A percentile compares a stretch with the other conserved stretches of the same genome.
phyloP scores from a whole-genome alignment of 2,113 vertebrate genomes.

The Anolis sagrei region DNA sequence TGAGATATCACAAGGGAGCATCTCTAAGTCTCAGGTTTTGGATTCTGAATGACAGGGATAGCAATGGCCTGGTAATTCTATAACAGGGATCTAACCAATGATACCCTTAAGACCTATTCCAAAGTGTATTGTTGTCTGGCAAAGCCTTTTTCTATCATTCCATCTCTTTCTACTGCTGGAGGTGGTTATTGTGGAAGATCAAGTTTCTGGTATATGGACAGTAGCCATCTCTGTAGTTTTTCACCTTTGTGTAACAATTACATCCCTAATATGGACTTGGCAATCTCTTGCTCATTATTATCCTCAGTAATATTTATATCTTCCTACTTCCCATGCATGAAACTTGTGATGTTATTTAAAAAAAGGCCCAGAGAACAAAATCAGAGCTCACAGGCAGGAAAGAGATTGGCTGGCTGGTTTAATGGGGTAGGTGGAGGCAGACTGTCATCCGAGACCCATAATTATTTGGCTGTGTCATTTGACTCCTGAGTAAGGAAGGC shows the following conservation, averaged over 20 bases:
- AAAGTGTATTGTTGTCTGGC: no score
- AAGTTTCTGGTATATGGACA: no score
- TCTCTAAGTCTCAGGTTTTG: no score
- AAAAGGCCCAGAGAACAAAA: slow-evolving; percentile 21
- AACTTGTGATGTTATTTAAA: not conserved
- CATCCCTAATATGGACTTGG: not conserved
- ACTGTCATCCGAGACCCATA: slow-evolving; percentile 38
- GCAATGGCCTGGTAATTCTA: no score
- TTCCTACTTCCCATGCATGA: not conserved
- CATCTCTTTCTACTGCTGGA: no score
- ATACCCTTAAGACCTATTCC: no score
- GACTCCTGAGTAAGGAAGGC: slow-evolving; percentile 27
- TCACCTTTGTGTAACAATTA: not conserved
- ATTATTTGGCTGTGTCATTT: slow-evolving; percentile 34
- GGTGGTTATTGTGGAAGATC: no score
- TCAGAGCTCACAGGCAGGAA: not conserved
- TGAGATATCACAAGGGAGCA: no score
- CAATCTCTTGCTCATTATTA: not conserved
- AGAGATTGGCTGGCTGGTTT: slow-evolving; percentile 28
- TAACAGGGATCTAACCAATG: no score
- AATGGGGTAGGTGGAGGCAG: slow-evolving; percentile 15
- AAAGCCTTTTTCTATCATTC: no score
- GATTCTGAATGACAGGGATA: no score
- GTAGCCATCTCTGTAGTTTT: not conserved
- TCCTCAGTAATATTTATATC: slow-evolving; percentile 25